Conservation (phyloP, 2,797 vertebrate species). For the Eulemur rubriventer region DNA sequence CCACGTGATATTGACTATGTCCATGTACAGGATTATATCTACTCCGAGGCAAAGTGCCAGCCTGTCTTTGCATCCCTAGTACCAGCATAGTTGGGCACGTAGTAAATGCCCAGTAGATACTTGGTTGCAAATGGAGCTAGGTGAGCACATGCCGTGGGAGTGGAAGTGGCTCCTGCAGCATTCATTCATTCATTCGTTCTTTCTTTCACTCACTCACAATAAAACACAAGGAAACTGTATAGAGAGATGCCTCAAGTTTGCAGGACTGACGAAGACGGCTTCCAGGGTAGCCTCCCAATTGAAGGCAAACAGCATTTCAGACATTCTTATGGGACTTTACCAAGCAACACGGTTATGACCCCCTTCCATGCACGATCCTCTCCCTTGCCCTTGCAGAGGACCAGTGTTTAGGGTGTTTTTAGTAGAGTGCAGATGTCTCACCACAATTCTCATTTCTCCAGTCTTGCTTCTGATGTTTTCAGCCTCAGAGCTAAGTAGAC, state of each 20-base stretch:
- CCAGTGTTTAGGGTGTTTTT: neutral
- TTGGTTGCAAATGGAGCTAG: neutral
- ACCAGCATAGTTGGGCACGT: neutral
- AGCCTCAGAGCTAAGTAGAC: neutral
- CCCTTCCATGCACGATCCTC: rapidly evolving
- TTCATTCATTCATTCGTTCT: neutral
- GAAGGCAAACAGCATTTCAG: neutral
- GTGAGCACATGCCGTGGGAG: neutral
- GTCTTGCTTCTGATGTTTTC: neutral
- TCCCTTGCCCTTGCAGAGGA: rapidly evolving
- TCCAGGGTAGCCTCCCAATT: neutral
- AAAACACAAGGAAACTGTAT: neutral
- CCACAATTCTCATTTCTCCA: neutral
- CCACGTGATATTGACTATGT: neutral
- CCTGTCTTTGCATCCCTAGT: neutral
- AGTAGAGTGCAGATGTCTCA: neutral
- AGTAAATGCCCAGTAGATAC: neutral
- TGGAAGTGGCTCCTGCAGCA: neutral
- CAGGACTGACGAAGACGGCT: neutral
- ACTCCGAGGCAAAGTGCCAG: neutral
- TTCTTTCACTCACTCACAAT: neutral
- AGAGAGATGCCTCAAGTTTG: neutral
- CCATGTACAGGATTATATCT: neutral
- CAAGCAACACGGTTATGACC: neutral
- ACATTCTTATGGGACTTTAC: neutral